Conservation (phyloP, 37 sponge, comb jelly and placozoan species). For the Crambe crambe region DNA sequence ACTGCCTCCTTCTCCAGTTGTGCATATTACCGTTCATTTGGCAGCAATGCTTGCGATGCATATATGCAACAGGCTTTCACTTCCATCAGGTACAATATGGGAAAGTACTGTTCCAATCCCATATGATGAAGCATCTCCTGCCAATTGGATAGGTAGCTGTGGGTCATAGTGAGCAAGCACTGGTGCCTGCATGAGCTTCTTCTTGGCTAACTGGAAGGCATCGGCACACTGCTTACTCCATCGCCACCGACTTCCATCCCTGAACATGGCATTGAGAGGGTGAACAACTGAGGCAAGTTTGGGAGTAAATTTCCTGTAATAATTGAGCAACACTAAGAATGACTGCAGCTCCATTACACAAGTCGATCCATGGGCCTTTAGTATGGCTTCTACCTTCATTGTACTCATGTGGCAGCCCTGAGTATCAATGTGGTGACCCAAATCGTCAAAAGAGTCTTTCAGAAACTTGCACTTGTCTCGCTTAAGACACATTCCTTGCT, state of each 20-base stretch:
- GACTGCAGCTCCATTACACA: not conserved
- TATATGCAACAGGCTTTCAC: not conserved
- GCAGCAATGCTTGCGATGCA: not conserved
- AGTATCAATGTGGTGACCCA: not conserved
- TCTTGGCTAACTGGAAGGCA: not conserved
- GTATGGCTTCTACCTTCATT: not conserved
- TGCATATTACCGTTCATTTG: not conserved
- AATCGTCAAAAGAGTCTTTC: no score
- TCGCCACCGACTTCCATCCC: not conserved
- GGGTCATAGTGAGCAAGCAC: not conserved
- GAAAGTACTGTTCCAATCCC: not conserved
- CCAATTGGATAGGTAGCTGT: not conserved
- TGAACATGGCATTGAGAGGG: not conserved
- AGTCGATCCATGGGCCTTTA: not conserved
- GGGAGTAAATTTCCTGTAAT: no score
- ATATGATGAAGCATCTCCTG: constrained; percentile 6
- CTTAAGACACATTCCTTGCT: not conserved
- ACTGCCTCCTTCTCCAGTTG: constrained; percentile 3
- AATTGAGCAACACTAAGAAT: not conserved
- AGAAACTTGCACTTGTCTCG: no score
- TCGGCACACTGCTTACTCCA: not conserved
- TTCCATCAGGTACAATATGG: not conserved
- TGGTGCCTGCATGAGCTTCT: not conserved
- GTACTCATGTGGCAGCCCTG: not conserved
- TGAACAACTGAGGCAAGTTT: not conserved